phyloP scores from a whole-genome alignment of 2,113 vertebrate genomes.

The Acrocephalus kingi region DNA sequence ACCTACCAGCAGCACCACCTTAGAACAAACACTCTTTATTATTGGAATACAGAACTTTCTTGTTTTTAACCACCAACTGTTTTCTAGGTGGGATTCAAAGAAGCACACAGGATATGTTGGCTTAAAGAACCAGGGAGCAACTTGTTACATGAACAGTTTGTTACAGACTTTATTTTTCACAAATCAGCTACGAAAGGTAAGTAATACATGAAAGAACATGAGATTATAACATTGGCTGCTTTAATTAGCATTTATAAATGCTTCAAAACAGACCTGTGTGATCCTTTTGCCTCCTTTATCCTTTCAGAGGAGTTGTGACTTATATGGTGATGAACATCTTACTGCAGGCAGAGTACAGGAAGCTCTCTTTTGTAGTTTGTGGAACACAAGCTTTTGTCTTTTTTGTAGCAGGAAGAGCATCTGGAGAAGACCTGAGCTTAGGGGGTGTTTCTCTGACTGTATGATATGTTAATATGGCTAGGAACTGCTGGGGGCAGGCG shows the following conservation, averaged over 20 bases:
- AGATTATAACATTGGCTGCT: background rate
- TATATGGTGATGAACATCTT: background rate
- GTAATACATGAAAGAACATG: background rate
- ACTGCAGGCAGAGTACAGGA: background rate
- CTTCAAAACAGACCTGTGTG: background rate
- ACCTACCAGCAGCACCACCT: background rate
- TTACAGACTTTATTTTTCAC: slow-evolving; percentile 99
- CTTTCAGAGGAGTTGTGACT: background rate
- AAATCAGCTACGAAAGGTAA: slow-evolving; percentile 95
- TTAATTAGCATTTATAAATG: background rate
- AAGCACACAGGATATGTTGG: slow-evolving; percentile 99
- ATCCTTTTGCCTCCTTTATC: background rate
- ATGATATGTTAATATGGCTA: background rate
- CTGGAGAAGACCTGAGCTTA: background rate
- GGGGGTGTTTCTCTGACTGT: background rate
- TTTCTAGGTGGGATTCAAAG: slow-evolving; percentile 96
- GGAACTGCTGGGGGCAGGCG: background rate
- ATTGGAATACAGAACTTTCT: background rate
- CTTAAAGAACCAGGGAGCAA: slow-evolving; percentile 98
- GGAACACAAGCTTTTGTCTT: background rate
- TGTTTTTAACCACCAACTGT: background rate
- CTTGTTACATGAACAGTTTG: slow-evolving; percentile 99
- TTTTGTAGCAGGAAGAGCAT: background rate
- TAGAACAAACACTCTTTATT: background rate
- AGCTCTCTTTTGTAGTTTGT: background rate